phyloP scores from a whole-genome alignment of 2,113 vertebrate genomes.

The Hypanus sabinus region DNA sequence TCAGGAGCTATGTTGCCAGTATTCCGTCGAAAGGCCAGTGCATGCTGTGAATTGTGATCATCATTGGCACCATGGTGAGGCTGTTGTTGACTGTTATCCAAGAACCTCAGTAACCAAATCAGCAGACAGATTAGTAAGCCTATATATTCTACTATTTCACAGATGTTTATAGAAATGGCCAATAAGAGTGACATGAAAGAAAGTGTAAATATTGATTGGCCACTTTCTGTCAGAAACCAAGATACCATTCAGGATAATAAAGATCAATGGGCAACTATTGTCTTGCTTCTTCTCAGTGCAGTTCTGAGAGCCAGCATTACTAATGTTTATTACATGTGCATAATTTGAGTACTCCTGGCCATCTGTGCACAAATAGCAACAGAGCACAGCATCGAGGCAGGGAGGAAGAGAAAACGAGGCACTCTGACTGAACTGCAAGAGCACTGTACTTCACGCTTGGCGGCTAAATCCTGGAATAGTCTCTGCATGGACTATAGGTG shows the following conservation, averaged over 20 bases:
- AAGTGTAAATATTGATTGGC: not conserved
- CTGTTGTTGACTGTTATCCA: conserved; percentile 3
- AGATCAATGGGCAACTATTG: not conserved
- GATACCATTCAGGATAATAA: not conserved
- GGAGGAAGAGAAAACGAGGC: too few relatives aligned
- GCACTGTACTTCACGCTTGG: not conserved
- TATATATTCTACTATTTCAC: not conserved
- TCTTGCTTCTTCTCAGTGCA: not conserved
- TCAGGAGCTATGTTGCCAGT: not conserved
- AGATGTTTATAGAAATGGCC: conserved; percentile 5
- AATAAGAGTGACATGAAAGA: not conserved
- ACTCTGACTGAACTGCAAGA: too few relatives aligned
- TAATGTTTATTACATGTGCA: too few relatives aligned
- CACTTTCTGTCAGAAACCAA: not conserved
- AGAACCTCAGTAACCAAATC: not conserved
- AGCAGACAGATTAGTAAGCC: not conserved
- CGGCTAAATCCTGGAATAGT: not conserved
- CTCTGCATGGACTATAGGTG: not conserved
- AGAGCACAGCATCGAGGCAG: too few relatives aligned
- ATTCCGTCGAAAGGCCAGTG: conserved; percentile 19
- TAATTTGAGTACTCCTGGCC: too few relatives aligned
- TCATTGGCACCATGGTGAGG: not conserved
- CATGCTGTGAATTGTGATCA: conserved; percentile 23
- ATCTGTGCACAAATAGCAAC: too few relatives aligned
- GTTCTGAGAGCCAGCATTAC: not conserved